Evolutionary conservation across 92 coral and sea anemone species (phyloP), one percentile per base, ranked within the genome.

Genomic region (Palythoa grandis): DNA sequence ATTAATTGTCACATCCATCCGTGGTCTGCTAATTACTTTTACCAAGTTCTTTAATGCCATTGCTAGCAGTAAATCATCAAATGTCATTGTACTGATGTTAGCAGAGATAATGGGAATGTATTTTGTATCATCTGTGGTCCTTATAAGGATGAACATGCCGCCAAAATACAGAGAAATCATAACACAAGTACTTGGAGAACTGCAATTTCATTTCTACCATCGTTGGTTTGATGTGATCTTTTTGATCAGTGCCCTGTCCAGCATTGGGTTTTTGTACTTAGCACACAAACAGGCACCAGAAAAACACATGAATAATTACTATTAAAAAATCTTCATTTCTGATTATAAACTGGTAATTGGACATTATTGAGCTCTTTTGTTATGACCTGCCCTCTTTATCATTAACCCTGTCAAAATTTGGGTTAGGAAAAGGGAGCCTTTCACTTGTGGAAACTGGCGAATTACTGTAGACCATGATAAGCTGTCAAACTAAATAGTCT

Each of bases 51-150:
- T 96, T 86, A 96, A 96, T 90, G 98, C 99, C 14, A 96, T 96
- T 91, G 99, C 99, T 4, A 96, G 99, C 57, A 95, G 96, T 29
- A 96, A 96, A 87, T 96, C 99, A 2, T 96, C 99, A 0, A 96
- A 95, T 85, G 86, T 96, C 22, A 96, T 96, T 67, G 99, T 96
- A 10, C 84, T 96, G 67, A 93, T 92, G 47, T 88, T 96, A 17
- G 99, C 99, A 19, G 95, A 96, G 83, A 96, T 96, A 60, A 96
- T 96, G 99, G 99, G 99, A 3, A 96, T 96, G 99, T 96, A 96
- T 77, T 95, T 96, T 92, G 99, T 96, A 24, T 96, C 99, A 0
- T 96, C 99, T 7, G 99, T 96, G 53, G 65, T 96, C 69, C 76
- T 96, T 29, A 96, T 96, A 93, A 88, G 99, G 67, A 96, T 96